Evolutionary conservation across 2,888 invertebrate species (phyloP), one percentile per base, ranked within the genome.

Genomic region (Drosophila lacicola): DNA sequence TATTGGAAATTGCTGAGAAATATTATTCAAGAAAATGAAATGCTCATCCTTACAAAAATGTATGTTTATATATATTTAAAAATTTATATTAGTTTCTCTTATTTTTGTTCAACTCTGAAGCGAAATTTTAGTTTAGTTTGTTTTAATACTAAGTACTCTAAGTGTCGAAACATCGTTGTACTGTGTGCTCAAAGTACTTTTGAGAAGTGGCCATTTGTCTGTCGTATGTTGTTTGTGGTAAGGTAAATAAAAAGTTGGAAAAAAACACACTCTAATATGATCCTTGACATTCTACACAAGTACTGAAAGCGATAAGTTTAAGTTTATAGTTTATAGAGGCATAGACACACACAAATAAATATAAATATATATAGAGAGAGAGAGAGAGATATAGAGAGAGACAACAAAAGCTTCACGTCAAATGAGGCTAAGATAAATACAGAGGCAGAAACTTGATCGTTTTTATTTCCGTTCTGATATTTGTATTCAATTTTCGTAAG

Each of bases 341-440:
- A 71, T 65, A 74, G 49, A 72, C 65, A 58, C 19, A 51, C 11
- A 51, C 25, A 51, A 4, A 41, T 2, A 42, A n/a, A 39, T 8
- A 41, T 2, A 42, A n/a, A 39, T 19, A 51, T 5, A 17, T 4
- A 29, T 4, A 37, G 39, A 54, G 62, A 71, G 37, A 78, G 21
- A 83, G 51, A 83, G 74, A 78, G 75, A 90, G 66, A 70, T 53
- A 70, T 42, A 67, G 46, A 74, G 50, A 85, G 74, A 78, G 77
- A 91, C 91, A 90, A 90, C 90, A 88, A 91, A 91, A 91, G 92
- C 92, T 90, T 90, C 88, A 91, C 89, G 84, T 88, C 89, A 87
- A 87, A 69, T 74, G 76, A 88, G 78, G 81, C 84, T 81, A 64
- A 77, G 74, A 66, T 70, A 65, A 61, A 54, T 68, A 75, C 39